Evolutionary conservation across 2,888 invertebrate species (phyloP), one percentile per base, ranked within the genome.

Genomic region (Synanthedon andrenaeformis): DNA sequence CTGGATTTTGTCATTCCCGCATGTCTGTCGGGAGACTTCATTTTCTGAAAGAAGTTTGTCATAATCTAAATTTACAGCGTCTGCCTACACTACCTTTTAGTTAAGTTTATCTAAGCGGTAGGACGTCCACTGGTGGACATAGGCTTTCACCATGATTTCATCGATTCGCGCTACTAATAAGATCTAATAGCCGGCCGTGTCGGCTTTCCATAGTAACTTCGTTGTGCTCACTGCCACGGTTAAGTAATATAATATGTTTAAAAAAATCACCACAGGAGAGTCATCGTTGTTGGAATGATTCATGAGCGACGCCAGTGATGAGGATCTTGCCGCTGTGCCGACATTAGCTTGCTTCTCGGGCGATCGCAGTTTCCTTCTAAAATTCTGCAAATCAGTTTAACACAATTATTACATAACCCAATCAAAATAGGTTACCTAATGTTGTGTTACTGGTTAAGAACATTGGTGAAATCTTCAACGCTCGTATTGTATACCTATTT

Each of bases 281-380:
- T 79, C 78, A 23, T 74, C 78, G n/a, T 72, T 70, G 13, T 82
- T 79, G 6, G 72, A 71, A 14, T 74, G 76, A 56, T 78, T 78
- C 79, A 86, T 78, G 23, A 87, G 70, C 3, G 87, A 85, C 0
- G 82, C 87, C 54, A 87, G 64, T 1, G 87, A 90, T 59, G 71
- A 86, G 53, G 76, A 89, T 57, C 68, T 79, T 58, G 75, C 89
- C 57, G 78, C 81, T 62, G 80, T 77, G 3, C 84, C 84, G 1
- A 74, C 61, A 64, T 62, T 82, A 13, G 72, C 67, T 61, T 79
- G 79, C 60, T 82, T 86, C 60, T 91, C 90, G 0, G 91, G 88
- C 19, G 90, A 85, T 42, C 86, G 85, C 57, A 92, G 70, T 50
- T 90, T 88, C 66, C 91, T 89, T 63, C 89, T 89, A 68, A 92